Conservation (phyloP, 2,888 invertebrate species). For the Drosophila helvetica region DNA sequence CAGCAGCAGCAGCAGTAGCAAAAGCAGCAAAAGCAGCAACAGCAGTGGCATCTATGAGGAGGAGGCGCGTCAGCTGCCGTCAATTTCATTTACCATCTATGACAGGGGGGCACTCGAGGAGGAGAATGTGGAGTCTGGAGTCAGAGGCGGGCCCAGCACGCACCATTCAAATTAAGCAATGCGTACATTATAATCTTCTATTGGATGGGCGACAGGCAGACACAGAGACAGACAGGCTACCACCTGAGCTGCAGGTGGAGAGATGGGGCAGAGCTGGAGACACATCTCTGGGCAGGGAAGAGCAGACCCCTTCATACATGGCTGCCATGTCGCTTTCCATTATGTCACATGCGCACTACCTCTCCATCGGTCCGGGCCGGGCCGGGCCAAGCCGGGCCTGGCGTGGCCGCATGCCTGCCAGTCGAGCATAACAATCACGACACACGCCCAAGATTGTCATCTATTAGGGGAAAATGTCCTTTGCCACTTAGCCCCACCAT, state of each 20-base stretch:
- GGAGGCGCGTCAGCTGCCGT: slow-evolving; percentile 50
- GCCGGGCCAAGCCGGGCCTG: neutral
- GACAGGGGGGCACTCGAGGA: slow-evolving; percentile 28
- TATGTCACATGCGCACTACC: slow-evolving; percentile 73
- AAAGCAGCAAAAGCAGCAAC: neutral
- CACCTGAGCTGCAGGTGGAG: slow-evolving; percentile 44
- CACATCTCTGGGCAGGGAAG: neutral
- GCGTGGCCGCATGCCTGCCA: slow-evolving; percentile 18
- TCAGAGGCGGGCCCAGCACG: slow-evolving; percentile 30
- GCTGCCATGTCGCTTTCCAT: slow-evolving; percentile 72
- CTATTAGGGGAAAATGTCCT: slow-evolving; percentile 43
- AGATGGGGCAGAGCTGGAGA: slow-evolving; percentile 52
- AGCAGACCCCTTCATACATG: slow-evolving; percentile 52
- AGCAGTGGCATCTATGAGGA: slow-evolving; percentile 15
- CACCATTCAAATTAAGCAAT: slow-evolving; percentile 74
- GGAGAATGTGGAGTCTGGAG: slow-evolving; percentile 10
- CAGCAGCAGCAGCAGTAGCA: neutral
- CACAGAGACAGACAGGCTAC: slow-evolving; percentile 7
- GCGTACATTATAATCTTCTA: slow-evolving; percentile 74
- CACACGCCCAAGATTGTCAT: slow-evolving; percentile 51
- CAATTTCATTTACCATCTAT: slow-evolving; percentile 63
- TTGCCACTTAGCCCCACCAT: slow-evolving; percentile 4
- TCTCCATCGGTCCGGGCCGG: slow-evolving; percentile 24
- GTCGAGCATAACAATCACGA: slow-evolving; percentile 62
- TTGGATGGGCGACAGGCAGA: slow-evolving; percentile 45